Evolutionary conservation across 92 coral and sea anemone genomes (phyloP).

Genomic region (Galaxea fascicularis): DNA sequence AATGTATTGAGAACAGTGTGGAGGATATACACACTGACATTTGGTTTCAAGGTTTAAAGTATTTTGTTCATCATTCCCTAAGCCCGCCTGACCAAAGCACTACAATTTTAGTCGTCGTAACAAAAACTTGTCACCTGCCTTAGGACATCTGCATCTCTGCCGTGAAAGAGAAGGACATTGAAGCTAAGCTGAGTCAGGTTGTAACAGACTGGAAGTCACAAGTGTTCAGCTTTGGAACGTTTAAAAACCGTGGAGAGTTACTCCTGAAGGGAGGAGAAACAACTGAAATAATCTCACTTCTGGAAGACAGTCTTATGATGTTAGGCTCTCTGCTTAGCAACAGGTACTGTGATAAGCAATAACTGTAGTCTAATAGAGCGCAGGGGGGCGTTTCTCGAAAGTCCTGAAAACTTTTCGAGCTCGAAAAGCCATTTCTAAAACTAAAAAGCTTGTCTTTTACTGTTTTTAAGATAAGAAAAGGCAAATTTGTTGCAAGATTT

Average conservation of each 20-base stretch:
- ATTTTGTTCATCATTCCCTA: no score
- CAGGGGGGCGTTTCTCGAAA: no score
- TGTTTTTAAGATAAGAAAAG: no score
- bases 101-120: neutral
- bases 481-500: no score
- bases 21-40: no score
- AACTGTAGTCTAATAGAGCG: neutral
- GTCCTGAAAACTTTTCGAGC: no score
- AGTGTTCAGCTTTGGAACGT: conserved; percentile 69
- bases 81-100: neutral
- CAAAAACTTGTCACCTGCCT: neutral
- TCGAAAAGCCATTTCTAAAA: no score
- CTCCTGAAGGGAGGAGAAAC: conserved; percentile 89
- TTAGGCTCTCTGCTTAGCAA: conserved; percentile 86
- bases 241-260: conserved; percentile 88
- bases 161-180: conserved; percentile 94
- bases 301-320: conserved; percentile 92
- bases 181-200: conserved; percentile 86
- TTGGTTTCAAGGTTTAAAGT: neutral
- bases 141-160: conserved; percentile 95
- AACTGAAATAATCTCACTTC: conserved; percentile 85
- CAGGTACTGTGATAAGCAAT: conserved; percentile 53
- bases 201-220: conserved; percentile 94
- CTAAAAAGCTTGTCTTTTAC: no score
- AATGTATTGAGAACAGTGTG: no score